Percentiles rank a stretch among this genome's conserved stretches.
Evolutionary conservation across 1,140 invertebrate genomes (phyloP).

Genomic region (Heliothis subflexa): DNA sequence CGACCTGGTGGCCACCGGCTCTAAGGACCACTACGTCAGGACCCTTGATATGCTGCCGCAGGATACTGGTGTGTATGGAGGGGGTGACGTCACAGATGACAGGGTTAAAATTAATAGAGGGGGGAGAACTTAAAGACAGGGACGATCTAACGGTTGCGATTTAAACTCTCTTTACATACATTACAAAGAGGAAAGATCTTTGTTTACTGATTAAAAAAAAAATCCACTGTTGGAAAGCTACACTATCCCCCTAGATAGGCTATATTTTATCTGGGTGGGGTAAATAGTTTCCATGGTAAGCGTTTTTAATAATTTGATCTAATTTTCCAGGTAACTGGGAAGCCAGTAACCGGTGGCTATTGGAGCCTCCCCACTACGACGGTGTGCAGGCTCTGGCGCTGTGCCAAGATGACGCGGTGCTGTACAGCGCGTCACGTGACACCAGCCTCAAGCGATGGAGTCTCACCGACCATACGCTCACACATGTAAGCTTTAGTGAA

Average conservation of each 20-base stretch:
- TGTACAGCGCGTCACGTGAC: conserved; percentile 95
- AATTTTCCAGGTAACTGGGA: conserved; percentile 70
- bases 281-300: too few relatives aligned
- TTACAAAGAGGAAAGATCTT: too few relatives aligned
- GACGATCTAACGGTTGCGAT: too few relatives aligned
- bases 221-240: too few relatives aligned
- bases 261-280: too few relatives aligned
- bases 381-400: conserved; percentile 94
- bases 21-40: conserved; percentile 94
- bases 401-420: conserved; percentile 84
- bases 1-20: conserved; percentile 92
- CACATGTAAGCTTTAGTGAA: conserved; percentile 85
- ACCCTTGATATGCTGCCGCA: conserved; percentile 72
- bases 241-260: too few relatives aligned
- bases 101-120: too few relatives aligned
- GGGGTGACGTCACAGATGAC: neutral
- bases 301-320: neutral
- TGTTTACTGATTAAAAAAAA: too few relatives aligned
- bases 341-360: conserved; percentile 87
- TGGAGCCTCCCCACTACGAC: conserved; percentile 96
- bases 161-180: too few relatives aligned
- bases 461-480: conserved; percentile 89
- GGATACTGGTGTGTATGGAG: conserved; percentile 55
- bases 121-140: too few relatives aligned
- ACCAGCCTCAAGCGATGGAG: conserved; percentile 96